Base-by-base conservation (phyloP, 2,113 vertebrate species). In the Benitochromis conjunctus region DNA sequence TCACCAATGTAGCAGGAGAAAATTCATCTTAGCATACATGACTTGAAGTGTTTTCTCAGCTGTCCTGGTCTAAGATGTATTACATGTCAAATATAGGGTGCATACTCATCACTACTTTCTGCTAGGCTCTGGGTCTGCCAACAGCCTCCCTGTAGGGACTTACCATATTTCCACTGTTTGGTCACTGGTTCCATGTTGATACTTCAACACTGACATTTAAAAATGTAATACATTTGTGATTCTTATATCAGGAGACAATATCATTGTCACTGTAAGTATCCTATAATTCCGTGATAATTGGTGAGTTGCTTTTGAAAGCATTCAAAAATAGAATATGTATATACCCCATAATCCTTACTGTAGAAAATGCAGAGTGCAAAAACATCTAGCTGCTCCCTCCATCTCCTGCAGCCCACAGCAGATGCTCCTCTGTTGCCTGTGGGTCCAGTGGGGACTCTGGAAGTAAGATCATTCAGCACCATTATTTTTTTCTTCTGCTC, bases 91-190 rank as follows among this genome's bases (percentile, higher is more conserved):
- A 38, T 38, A 64, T 38, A 38, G 2, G 60, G 34, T 64, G n/a
- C 36, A 41, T 41, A 43, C 36, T 69, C 36, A 69, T 69, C 36
- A 43, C n/a, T 69, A 69, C 19, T 69, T 69, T 69, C 21, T 69
- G 62, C 62, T 18, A 9, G 83, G n/a, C 41, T 81, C 79, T 48
- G 46, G 19, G 48, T 80, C 80, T 43, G 80, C 71, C 87, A 87
- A 86, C 85, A 80, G 84, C 87, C 79, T 26, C 38, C 12, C 8
- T 46, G 57, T 9, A 31, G 26, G 79, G 56, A 80, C 36, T 89
- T 85, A 86, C 41, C 80, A 56, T 84, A 79, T 86, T 89, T 89
- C 85, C 58, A 79, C 26, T 56, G 55, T 86, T 91, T 92, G 12
- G 64, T 69, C n/a, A 69, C 76, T 89, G 54, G 43, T 83, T 87